Percentiles rank a stretch among this genome's conserved stretches.
Evolutionary conservation across 1,140 invertebrate genomes (phyloP).

Genomic region (Drosophila lini): DNA sequence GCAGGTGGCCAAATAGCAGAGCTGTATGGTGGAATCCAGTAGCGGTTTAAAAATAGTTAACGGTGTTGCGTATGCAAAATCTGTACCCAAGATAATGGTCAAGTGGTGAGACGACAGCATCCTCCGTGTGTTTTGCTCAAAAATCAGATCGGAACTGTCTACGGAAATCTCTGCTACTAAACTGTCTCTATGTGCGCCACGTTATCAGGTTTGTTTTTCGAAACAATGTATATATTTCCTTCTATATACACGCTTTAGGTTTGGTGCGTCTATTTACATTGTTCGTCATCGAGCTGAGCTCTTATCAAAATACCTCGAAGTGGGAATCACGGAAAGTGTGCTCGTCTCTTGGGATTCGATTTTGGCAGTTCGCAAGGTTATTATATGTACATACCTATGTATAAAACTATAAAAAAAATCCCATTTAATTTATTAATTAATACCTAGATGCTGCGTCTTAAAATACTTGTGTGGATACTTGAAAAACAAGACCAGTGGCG

Average conservation of each 20-base stretch:
- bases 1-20: conserved; percentile 35
- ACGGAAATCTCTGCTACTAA: background rate
- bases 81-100: conserved; percentile 44
- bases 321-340: background rate
- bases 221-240: background rate
- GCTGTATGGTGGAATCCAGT: conserved; percentile 22
- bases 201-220: conserved; percentile 37
- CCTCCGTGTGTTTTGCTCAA: conserved; percentile 20
- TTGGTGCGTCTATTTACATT: conserved; percentile 18
- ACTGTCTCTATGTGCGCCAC: conserved; percentile 2
- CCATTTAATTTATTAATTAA: too few relatives aligned
- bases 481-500: too few relatives aligned
- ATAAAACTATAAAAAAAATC: too few relatives aligned
- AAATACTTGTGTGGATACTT: too few relatives aligned
- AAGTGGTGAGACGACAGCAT: conserved; percentile 52
- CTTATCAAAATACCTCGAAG: conserved; percentile 32
- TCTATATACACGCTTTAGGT: conserved; percentile 10
- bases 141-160: conserved; percentile 45
- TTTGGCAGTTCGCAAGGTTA: background rate
- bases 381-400: too few relatives aligned
- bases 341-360: background rate
- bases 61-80: background rate
- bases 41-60: background rate
- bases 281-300: conserved; percentile 19
- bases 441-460: too few relatives aligned